These are phyloP conservation scores for Thinocorus orbignyianus DNA, from an alignment of 2,113 vertebrate genomes.

Conservation along the genomic window DNA sequence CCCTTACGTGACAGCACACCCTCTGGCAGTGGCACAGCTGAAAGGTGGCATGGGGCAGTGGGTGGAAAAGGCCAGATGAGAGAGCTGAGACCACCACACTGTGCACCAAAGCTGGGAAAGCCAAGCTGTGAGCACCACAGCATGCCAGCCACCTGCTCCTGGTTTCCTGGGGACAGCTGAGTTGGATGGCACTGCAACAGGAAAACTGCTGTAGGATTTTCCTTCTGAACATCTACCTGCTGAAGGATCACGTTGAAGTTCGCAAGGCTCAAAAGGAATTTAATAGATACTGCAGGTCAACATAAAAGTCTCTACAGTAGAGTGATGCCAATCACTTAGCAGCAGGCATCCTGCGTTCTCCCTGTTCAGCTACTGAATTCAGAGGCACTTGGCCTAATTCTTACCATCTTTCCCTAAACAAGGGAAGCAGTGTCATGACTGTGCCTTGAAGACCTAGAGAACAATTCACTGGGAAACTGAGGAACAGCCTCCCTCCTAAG, in stretches of 20 bases:
- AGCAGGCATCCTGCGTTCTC: background rate
- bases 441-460: background rate
- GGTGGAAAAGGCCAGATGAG: background rate
- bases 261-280: background rate
- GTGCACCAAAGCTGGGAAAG: background rate
- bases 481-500: background rate
- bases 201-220: background rate
- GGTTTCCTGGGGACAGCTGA: background rate
- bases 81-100: background rate
- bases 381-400: background rate
- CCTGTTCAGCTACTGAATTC: background rate
- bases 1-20: background rate
- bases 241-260: background rate
- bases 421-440: too few species aligned
- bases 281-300: background rate
- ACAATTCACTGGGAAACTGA: background rate
- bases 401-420: background rate
- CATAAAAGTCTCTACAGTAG: background rate
- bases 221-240: background rate
- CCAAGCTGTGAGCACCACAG: background rate
- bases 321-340: background rate
- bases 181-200: background rate
- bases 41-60: background rate
- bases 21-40: fast-evolving
- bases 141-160: background rate